Evolutionary conservation across 2,113 vertebrate genomes (phyloP).

Genomic region (Corvus hawaiiensis): DNA sequence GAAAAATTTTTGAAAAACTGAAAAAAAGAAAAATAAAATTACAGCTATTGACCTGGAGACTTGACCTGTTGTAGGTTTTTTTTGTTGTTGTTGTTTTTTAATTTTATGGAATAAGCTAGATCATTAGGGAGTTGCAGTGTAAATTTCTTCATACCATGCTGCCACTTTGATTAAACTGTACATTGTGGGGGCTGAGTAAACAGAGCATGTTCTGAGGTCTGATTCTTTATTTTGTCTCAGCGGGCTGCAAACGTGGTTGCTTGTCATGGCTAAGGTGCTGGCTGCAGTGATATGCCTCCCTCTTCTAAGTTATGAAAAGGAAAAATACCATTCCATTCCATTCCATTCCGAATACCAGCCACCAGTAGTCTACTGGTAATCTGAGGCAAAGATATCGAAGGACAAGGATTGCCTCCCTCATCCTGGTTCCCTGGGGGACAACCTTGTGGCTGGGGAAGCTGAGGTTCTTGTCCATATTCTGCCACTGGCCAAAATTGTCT

Average conservation of each 20-base stretch:
- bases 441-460: background rate
- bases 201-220: background rate
- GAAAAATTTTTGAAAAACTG: background rate
- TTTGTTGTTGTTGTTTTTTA: background rate
- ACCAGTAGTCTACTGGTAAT: background rate
- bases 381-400: background rate
- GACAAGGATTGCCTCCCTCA: background rate
- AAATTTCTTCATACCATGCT: background rate
- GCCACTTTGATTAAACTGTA: background rate
- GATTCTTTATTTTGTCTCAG: background rate
- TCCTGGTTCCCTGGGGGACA: background rate
- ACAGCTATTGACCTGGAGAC: background rate
- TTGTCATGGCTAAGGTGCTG: background rate
- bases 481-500: background rate
- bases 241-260: background rate
- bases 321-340: background rate
- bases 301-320: background rate
- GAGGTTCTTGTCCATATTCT: background rate
- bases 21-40: background rate
- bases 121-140: background rate
- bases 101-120: background rate
- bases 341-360: background rate
- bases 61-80: background rate
- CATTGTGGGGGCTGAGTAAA: background rate
- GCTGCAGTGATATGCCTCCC: background rate